Percentiles rank a stretch among this genome's conserved stretches.
Evolutionary conservation across 2,113 vertebrate species (phyloP).

Genomic region (Otus sunia): DNA sequence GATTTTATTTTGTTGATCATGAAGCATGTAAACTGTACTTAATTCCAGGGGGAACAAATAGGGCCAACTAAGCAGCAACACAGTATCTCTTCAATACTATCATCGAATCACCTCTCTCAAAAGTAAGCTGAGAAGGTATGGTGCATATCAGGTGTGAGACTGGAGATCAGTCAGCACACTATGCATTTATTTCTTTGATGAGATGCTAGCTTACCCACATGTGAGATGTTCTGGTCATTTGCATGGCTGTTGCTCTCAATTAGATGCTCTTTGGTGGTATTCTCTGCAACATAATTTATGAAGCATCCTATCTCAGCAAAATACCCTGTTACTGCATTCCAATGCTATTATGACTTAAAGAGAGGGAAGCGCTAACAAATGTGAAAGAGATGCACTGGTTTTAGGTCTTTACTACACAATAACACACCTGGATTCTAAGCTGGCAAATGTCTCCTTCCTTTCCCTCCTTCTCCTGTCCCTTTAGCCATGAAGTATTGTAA

Average conservation of each 20-base stretch:
- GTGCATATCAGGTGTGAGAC: neutral
- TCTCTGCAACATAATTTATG: neutral
- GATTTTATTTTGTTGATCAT: neutral
- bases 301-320: neutral
- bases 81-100: neutral
- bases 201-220: neutral
- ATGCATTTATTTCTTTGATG: neutral
- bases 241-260: neutral
- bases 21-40: neutral
- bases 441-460: neutral
- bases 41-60: neutral
- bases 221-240: neutral
- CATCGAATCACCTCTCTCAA: neutral
- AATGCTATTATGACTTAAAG: neutral
- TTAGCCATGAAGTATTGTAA: neutral
- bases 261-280: neutral
- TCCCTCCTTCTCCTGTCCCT: neutral
- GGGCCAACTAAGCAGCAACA: neutral
- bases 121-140: neutral
- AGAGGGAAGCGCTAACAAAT: neutral
- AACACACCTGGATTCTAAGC: neutral
- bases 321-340: neutral
- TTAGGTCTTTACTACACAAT: neutral
- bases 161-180: neutral
- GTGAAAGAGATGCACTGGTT: neutral